Evolutionary conservation across 2,888 invertebrate genomes (phyloP).

Genomic region (Mellilla xanthometata): DNA sequence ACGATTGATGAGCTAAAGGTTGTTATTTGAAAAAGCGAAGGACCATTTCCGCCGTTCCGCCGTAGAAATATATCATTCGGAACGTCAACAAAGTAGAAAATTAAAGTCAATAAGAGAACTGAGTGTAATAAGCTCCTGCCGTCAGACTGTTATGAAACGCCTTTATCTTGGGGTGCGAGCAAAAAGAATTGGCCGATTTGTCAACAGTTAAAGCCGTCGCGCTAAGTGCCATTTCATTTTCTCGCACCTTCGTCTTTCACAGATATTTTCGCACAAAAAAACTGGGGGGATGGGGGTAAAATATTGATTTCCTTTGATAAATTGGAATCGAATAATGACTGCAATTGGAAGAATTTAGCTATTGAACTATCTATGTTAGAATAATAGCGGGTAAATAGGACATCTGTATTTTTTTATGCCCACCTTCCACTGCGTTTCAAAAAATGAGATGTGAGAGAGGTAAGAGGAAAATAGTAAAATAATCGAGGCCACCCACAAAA

Average conservation of each 20-base stretch:
- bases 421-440: too few species aligned
- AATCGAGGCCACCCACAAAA: too few species aligned
- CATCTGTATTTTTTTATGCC: too few species aligned
- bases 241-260: constrained; percentile 52
- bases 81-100: constrained; percentile 80
- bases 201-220: constrained; percentile 58
- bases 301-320: constrained; percentile 16
- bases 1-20: constrained; percentile 73
- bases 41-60: constrained; percentile 70
- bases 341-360: too few species aligned
- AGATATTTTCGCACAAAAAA: constrained; percentile 46
- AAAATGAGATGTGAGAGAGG: too few species aligned
- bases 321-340: background rate
- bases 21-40: constrained; percentile 81
- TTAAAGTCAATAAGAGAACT: constrained; percentile 77
- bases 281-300: constrained; percentile 24
- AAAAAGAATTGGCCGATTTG: constrained; percentile 73
- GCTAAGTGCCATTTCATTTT: constrained; percentile 71
- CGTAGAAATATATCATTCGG: constrained; percentile 75
- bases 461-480: too few species aligned
- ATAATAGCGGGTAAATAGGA: too few species aligned
- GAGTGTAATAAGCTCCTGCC: constrained; percentile 63
- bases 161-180: constrained; percentile 55
- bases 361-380: too few species aligned
- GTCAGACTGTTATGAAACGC: constrained; percentile 61